phyloP scores from a whole-genome alignment of 2,888 invertebrate genomes.

The Sepioteuthis lessoniana region DNA sequence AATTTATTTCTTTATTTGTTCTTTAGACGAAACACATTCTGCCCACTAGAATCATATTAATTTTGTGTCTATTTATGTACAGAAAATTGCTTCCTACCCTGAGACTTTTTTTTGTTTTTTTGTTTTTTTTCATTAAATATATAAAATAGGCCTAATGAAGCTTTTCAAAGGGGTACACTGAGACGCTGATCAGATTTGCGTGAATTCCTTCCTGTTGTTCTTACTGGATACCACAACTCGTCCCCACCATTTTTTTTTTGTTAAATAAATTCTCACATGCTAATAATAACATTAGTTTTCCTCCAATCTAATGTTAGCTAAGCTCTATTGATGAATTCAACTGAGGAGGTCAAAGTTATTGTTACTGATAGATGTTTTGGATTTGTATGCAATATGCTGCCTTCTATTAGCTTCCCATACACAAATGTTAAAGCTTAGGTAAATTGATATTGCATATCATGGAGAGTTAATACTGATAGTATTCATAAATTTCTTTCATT shows the following conservation, averaged over 20 bases:
- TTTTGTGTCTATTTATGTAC: neutral
- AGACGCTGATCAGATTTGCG: neutral
- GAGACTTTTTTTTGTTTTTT: neutral
- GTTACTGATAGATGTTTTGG: neutral
- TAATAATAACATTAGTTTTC: slow-evolving; percentile 19
- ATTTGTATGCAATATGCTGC: neutral
- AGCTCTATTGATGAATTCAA: neutral
- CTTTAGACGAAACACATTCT: neutral
- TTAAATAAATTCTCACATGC: neutral
- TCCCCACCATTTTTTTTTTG: too few species aligned
- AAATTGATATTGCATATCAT: too few species aligned
- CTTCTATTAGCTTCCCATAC: neutral
- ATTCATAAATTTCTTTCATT: too few species aligned
- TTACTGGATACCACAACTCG: neutral
- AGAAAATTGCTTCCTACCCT: neutral
- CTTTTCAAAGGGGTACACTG: slow-evolving; percentile 33
- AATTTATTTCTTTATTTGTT: neutral
- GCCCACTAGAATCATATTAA: neutral
- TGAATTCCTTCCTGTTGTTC: neutral
- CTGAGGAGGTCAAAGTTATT: neutral
- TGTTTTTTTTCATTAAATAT: neutral
- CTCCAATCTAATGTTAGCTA: neutral
- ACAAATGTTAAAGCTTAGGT: too few species aligned
- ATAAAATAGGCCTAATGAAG: slow-evolving; percentile 2
- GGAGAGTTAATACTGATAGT: too few species aligned